These are phyloP conservation scores for Pseudoips prasinana DNA, from an alignment of 2,888 invertebrate genomes.

Conservation along the genomic window DNA sequence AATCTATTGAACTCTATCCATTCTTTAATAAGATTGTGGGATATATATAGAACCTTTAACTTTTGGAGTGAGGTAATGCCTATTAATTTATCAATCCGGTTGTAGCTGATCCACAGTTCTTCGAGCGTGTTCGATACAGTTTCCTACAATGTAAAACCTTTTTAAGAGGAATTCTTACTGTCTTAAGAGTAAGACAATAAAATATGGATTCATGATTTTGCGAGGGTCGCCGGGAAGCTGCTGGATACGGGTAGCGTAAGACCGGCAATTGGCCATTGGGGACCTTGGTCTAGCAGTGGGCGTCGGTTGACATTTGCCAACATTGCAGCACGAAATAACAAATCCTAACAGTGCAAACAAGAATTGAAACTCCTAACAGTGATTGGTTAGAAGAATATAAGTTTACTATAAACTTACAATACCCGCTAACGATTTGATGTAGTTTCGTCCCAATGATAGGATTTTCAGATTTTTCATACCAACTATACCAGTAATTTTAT, in stretches of 20 bases:
- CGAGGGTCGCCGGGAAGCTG: background rate
- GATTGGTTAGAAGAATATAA: background rate
- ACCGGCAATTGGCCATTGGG: no score
- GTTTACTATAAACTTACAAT: background rate
- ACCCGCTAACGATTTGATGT: background rate
- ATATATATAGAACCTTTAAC: constrained; percentile 8
- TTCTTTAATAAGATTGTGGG: constrained; percentile 12
- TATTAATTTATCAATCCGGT: background rate
- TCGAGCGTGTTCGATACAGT: background rate
- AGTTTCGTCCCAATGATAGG: background rate
- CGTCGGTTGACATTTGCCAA: no score
- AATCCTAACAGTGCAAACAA: no score
- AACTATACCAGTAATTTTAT: background rate
- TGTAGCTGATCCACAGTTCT: background rate
- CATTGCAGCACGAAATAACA: no score
- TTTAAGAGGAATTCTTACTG: background rate
- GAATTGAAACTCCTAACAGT: background rate
- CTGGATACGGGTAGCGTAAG: background rate
- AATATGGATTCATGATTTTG: background rate
- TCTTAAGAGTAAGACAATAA: background rate
- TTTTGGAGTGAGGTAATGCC: background rate
- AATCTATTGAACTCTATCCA: constrained; percentile 6
- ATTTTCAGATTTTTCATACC: background rate
- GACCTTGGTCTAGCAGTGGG: no score
- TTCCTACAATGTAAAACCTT: background rate